These are phyloP conservation scores for Laupala kohalensis DNA, from an alignment of 1,140 invertebrate genomes.

Conservation along the genomic window DNA sequence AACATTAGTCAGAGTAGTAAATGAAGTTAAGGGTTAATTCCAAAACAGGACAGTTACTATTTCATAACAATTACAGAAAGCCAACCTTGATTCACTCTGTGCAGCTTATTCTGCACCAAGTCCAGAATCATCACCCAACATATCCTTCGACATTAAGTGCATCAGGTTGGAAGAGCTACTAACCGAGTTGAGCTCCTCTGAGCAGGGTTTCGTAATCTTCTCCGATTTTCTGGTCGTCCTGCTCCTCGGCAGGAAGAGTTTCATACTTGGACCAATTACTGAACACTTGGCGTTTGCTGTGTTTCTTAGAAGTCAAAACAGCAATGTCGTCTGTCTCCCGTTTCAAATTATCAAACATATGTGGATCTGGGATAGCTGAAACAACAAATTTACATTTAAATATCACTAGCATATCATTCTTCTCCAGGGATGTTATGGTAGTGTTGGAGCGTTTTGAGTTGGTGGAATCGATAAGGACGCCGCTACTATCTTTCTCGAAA, in stretches of 20 bases:
- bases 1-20: too few relatives aligned
- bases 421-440: not conserved
- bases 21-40: too few relatives aligned
- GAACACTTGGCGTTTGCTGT: conserved; percentile 7
- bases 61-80: too few relatives aligned
- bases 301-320: not conserved
- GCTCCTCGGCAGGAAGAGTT: not conserved
- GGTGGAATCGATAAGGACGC: too few relatives aligned
- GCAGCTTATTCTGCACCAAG: not conserved
- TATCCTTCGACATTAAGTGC: too few relatives aligned
- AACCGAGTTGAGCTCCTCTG: not conserved
- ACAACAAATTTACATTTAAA: not conserved
- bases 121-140: not conserved
- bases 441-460: not conserved
- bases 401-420: not conserved
- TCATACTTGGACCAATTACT: conserved; percentile 7
- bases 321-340: conserved; percentile 9
- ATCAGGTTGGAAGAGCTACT: too few relatives aligned
- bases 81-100: too few relatives aligned
- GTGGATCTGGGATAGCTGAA: not conserved
- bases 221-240: not conserved
- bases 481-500: too few relatives aligned
- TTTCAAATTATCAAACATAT: conserved; percentile 6
- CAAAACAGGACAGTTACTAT: too few relatives aligned
- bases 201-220: not conserved